A percentile compares a stretch with the other conserved stretches of the same genome.
These are phyloP conservation scores for Caenorhabditis imperialis DNA, from an alignment of 2,888 invertebrate genomes.

Conservation along the genomic window DNA sequence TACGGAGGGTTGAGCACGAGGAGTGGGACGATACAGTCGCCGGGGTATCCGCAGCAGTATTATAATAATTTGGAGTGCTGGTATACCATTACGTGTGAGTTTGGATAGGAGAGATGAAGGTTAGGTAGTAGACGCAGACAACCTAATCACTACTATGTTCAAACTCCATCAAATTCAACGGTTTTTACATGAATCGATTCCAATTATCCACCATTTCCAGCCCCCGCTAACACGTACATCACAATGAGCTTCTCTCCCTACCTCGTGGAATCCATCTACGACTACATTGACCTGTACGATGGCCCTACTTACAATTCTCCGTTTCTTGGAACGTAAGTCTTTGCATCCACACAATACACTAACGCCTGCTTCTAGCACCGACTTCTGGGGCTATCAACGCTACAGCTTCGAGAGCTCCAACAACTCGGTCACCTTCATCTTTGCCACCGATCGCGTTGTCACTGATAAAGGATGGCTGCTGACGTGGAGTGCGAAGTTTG, in stretches of 20 bases:
- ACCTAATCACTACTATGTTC: neutral
- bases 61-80: conserved; percentile 77
- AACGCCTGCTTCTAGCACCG: neutral
- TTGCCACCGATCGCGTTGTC: conserved; percentile 36
- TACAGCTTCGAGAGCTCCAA: conserved; percentile 38
- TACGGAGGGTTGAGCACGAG: conserved; percentile 84
- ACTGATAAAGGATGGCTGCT: conserved; percentile 47
- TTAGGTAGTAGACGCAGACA: too few species aligned
- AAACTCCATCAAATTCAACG: neutral
- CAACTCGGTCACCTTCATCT: conserved; percentile 30
- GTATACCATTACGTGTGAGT: conserved; percentile 38
- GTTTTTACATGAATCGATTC: neutral
- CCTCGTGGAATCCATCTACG: conserved; percentile 97
- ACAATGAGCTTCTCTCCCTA: conserved; percentile 98
- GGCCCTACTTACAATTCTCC: conserved; percentile 12
- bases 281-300: conserved; percentile 85
- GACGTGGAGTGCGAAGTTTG: conserved; percentile 47
- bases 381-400: conserved; percentile 3
- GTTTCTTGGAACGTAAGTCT: conserved; percentile 31
- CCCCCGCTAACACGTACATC: conserved; percentile 85
- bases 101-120: too few species aligned
- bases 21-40: conserved; percentile 36
- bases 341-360: neutral
- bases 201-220: conserved; percentile 14
- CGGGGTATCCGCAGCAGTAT: conserved; percentile 39